These are phyloP conservation scores for Alosa alosa DNA, from an alignment of 2,113 vertebrate genomes.

Conservation along the genomic window DNA sequence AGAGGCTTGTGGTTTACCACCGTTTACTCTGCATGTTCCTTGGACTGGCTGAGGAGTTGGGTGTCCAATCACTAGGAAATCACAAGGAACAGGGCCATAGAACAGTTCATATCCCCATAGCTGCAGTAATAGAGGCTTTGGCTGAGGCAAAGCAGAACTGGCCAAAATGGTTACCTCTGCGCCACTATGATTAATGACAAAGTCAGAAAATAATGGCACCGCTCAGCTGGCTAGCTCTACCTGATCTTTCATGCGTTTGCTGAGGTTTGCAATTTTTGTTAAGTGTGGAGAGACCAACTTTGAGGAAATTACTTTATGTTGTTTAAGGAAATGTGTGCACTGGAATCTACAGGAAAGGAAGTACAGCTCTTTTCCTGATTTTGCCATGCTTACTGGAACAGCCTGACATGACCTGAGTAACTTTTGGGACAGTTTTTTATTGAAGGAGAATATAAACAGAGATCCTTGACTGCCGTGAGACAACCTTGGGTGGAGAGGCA, in stretches of 20 bases:
- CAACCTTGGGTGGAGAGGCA: conserved; percentile 17
- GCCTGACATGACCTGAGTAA: not conserved
- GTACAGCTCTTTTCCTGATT: not conserved
- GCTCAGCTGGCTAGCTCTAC: not conserved
- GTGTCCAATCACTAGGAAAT: not conserved
- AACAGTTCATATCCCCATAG: not conserved
- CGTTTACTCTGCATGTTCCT: not conserved
- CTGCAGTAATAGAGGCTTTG: not conserved
- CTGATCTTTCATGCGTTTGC: not conserved
- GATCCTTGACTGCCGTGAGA: conserved; percentile 5
- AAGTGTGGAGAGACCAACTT: not conserved
- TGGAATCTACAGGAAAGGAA: not conserved
- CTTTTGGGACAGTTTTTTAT: conserved; percentile 20
- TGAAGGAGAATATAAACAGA: not conserved
- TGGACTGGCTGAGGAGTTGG: not conserved
- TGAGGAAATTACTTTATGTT: not conserved
- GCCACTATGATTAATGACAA: not conserved
- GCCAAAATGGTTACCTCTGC: not conserved
- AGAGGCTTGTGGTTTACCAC: not conserved
- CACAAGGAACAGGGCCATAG: not conserved
- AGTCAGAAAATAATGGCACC: not conserved
- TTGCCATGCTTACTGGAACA: not conserved
- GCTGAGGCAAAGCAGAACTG: not conserved
- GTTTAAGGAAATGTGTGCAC: not conserved
- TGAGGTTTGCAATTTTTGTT: not conserved